A percentile compares a stretch with the other conserved stretches of the same genome.
These are phyloP conservation scores for Catalaphyllia jardinei DNA, from an alignment of 64 coral and sea anemone species.

Conservation along the genomic window DNA sequence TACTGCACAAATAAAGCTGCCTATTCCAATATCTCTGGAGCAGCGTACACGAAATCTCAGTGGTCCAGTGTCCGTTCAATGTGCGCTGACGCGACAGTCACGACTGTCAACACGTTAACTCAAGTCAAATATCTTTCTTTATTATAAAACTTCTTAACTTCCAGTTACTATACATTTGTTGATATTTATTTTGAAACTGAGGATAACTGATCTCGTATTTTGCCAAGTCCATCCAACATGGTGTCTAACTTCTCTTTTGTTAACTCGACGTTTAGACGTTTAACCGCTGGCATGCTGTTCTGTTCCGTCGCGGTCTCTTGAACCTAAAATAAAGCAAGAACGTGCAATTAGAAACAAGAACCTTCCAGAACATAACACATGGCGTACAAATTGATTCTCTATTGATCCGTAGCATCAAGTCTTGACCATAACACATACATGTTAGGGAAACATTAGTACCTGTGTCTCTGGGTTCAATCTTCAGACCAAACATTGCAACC, in stretches of 20 bases:
- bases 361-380: neutral
- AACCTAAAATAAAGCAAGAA: constrained; percentile 42
- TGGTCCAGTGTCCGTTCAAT: too few species aligned
- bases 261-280: constrained; percentile 88
- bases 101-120: too few species aligned
- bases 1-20: too few species aligned
- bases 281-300: constrained; percentile 74
- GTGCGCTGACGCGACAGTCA: neutral
- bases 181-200: constrained; percentile 80
- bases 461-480: too few species aligned
- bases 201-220: constrained; percentile 94
- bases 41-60: too few species aligned
- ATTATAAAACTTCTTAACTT: neutral
- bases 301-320: constrained; percentile 67
- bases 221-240: constrained; percentile 94
- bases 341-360: neutral
- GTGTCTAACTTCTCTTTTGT: constrained; percentile 97
- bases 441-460: too few species aligned
- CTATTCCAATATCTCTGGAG: too few species aligned
- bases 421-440: too few species aligned
- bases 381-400: too few species aligned
- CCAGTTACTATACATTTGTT: neutral
- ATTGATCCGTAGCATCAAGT: too few species aligned
- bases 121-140: neutral
- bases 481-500: too few species aligned